phyloP scores from a whole-genome alignment of 2,113 vertebrate species.

The Anser brachyrhynchus region DNA sequence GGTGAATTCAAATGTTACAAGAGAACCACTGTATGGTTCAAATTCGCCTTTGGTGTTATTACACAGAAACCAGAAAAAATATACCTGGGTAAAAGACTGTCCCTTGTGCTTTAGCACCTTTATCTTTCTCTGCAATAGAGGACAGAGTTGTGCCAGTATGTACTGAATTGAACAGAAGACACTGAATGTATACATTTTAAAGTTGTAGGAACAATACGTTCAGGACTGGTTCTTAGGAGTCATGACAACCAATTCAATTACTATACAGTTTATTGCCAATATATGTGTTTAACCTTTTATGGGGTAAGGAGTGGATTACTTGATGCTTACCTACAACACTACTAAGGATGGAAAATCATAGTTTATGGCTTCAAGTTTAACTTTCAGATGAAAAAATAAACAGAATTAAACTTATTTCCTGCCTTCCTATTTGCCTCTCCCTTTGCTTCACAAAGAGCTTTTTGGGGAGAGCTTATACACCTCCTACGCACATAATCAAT shows the following conservation, averaged over 20 bases:
- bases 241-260: conserved; percentile 55
- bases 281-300: conserved; percentile 33
- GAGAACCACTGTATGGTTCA: not conserved
- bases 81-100: not conserved
- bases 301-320: conserved; percentile 16
- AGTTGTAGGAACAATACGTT: conserved; percentile 48
- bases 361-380: conserved; percentile 37
- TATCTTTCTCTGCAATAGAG: not conserved
- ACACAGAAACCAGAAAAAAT: not conserved
- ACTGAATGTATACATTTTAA: conserved; percentile 56
- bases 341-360: not conserved
- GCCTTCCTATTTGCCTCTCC: not conserved
- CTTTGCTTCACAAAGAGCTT: conserved; percentile 7
- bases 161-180: conserved; percentile 33
- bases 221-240: conserved; percentile 59
- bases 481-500: conserved; percentile 22
- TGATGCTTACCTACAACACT: not conserved
- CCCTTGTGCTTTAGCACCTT: not conserved
- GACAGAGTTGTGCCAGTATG: not conserved
- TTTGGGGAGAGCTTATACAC: conserved; percentile 4
- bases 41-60: not conserved
- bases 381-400: conserved; percentile 34
- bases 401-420: conserved; percentile 38
- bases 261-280: conserved; percentile 43
- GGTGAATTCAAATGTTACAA: not conserved